A percentile compares a stretch with the other conserved stretches of the same genome.
Conservation (phyloP, 2,113 vertebrate genomes). For the Loxodonta africana region DNA sequence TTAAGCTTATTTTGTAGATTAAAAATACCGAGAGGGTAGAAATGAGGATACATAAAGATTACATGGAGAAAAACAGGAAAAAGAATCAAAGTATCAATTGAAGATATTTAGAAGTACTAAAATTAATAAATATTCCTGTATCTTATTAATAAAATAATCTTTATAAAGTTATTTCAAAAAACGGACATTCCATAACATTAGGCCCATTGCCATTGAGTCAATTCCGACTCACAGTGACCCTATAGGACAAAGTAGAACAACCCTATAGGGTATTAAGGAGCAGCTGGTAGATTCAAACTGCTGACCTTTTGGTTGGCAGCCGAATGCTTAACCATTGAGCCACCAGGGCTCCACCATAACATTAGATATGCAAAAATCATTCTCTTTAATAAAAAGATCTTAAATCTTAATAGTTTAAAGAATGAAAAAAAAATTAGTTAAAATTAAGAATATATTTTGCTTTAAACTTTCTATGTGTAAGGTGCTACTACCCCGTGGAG, state of each 20-base stretch:
- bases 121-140: neutral
- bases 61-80: neutral
- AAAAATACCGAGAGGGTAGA: neutral
- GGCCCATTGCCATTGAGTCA: too few species aligned
- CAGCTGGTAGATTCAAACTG: neutral
- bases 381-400: neutral
- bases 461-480: neutral
- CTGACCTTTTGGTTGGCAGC: neutral
- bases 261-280: too few species aligned
- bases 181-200: too few species aligned
- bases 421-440: neutral
- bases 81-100: neutral
- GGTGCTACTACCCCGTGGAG: neutral
- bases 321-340: too few species aligned
- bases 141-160: neutral
- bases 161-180: neutral
- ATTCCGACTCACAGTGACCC: too few species aligned
- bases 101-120: neutral
- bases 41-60: neutral
- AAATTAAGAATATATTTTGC: conserved; percentile 21
- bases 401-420: conserved; percentile 9
- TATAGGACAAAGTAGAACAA: too few species aligned
- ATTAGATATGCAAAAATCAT: neutral
- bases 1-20: neutral
- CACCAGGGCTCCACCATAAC: too few species aligned